Base-by-base conservation (phyloP, 1,140 invertebrate genomes). In the Phymorhynchus buccinoides region DNA sequence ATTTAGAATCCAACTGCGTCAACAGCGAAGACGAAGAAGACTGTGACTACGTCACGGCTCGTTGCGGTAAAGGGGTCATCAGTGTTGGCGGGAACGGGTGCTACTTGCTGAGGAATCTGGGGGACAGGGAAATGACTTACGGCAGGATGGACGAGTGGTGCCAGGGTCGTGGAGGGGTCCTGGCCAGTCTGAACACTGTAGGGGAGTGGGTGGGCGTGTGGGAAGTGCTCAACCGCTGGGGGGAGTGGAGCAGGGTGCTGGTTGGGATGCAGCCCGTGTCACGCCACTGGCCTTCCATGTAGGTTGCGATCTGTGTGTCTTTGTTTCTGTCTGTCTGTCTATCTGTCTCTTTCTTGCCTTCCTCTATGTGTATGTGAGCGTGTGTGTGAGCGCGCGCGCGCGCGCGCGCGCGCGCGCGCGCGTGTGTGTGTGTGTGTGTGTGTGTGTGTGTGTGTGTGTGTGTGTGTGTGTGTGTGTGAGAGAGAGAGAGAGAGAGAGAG, bases 1-100 rank as follows among this genome's bases (percentile, higher is more conserved):
- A 82, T 56, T 22, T 82, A 56, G 52, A 35, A 22, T 66, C 80
- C 39, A 32, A 82, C 48, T 82, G 80, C 39, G 32, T 39, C 30
- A 52, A 52, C 42, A 48, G 48, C 39, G 79, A 80, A 32, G 79
- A 80, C 79, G 79, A 80, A 22, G 56, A 0, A 0, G 56, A 22
- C 1, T 82, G 80, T 68, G 44, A 48, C 18, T 82, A 82, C 80
- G 27, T 48, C 56, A 68, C 30, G 35, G 18, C 44, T 35, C 27
- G 52, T 16, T 82, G 80, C 30, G 80, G 37, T 39, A 16, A 27
- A n/a, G 52, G 35, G 1, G 6, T 68, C 6, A 39, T n/a, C 52
- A 41, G 32, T 18, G n/a, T n/a, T n/a, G 52, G 42, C 3, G 42
- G 42, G 6, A n/a, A 48, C n/a, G 12, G 42, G 42, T 80, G 79